Evolutionary conservation across 2,797 vertebrate species (phyloP), one percentile per base, ranked within the genome.

Genomic region (Phataginus tetradactyla): DNA sequence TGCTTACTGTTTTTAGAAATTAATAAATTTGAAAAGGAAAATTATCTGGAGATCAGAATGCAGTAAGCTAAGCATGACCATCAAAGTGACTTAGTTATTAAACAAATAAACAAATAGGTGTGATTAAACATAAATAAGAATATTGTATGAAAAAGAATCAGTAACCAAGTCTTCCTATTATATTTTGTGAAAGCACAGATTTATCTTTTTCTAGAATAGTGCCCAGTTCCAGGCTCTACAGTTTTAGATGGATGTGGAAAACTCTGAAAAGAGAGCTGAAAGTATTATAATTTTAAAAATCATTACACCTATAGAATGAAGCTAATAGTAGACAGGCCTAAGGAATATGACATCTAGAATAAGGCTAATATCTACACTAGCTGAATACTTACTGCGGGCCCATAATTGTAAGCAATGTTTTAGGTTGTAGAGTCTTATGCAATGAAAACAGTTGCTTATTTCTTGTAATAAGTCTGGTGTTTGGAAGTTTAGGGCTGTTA

Each of bases 71-170:
- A 66, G 27, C 32, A 39, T 64, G 27, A 84, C n/a, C n/a, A 84
- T 77, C 25, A 80, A 66, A 32, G 55, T 72, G 61, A 21, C 27
- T 61, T 95, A 59, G 37, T 80, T 81, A 15, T 93, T 84, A 87
- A 78, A 61, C 15, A 84, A 74, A 57, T 4, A 83, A 91, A 81
- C 53, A 88, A 39, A 49, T 29, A 90, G 51, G 9, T 86, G 9
- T 90, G 55, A 92, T 68, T 94, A 87, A 95, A 15, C 25, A 59
- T 81, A 86, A 95, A 74, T 81, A 94, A 90, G 34, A 93, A 87
- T 92, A 83, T 29, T 92, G 51, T 64, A 64, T 77, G 69, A 96
- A 74, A 89, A 91, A 89, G 34, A 86, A 74, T 45, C 45, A 75
- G 11, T 90, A 61, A 63, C 45, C 11, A 66, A 32, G 79, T 72